phyloP scores from a whole-genome alignment of 2,113 vertebrate genomes.

The Petrocephalus zakoni region DNA sequence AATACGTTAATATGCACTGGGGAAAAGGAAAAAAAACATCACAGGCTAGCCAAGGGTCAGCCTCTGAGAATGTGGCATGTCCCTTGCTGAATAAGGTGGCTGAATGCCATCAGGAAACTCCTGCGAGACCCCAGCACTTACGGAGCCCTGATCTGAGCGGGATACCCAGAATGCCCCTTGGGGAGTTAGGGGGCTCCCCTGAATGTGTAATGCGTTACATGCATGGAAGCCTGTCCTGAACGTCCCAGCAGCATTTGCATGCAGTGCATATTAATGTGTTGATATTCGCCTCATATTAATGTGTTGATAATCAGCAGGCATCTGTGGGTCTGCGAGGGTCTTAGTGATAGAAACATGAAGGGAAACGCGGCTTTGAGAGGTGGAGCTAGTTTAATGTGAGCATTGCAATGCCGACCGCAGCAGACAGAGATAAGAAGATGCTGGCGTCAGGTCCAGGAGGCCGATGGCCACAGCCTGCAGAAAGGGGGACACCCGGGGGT shows the following conservation, averaged over 20 bases:
- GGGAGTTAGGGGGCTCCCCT: not conserved
- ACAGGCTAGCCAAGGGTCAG: not conserved
- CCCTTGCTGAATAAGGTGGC: not conserved
- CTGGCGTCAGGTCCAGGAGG: not conserved
- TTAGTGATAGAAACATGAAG: not conserved
- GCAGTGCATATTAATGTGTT: not conserved
- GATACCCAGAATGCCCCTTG: not conserved
- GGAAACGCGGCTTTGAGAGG: not conserved
- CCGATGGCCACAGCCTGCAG: not conserved
- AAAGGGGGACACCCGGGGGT: not conserved
- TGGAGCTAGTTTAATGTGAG: not conserved
- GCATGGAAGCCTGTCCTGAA: not conserved
- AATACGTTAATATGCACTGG: conserved; percentile 1
- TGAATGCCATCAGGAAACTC: not conserved
- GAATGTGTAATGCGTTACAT: not conserved
- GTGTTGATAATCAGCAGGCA: not conserved
- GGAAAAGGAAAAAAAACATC: not conserved
- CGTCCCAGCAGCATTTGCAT: not conserved
- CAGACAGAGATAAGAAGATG: not conserved
- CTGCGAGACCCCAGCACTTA: not conserved
- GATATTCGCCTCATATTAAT: not conserved
- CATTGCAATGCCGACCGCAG: not conserved
- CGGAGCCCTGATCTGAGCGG: not conserved
- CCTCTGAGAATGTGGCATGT: not conserved
- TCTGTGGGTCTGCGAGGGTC: not conserved